Evolutionary conservation across 2,888 invertebrate genomes (phyloP).

Genomic region (Eristalis arbustorum): DNA sequence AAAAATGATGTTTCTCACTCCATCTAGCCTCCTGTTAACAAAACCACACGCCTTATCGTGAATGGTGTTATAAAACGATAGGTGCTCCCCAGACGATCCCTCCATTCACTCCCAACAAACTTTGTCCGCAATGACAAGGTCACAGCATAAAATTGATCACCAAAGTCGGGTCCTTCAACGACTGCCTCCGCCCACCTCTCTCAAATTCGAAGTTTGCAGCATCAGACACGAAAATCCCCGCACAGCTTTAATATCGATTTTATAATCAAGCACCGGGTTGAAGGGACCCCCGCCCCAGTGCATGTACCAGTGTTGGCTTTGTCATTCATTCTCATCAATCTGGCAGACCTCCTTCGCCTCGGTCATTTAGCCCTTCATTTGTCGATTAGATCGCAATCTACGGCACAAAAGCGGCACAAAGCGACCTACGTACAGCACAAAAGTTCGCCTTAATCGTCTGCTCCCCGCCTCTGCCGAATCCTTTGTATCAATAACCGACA

Average conservation of each 20-base stretch:
- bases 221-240: not conserved
- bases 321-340: not conserved
- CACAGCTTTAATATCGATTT: not conserved
- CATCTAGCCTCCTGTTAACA: too few species aligned
- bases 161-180: too few species aligned
- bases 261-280: not conserved
- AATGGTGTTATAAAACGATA: too few species aligned
- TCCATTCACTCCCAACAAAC: too few species aligned
- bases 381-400: slow-evolving; percentile 31
- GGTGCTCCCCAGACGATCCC: too few species aligned
- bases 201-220: not conserved
- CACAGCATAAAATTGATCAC: too few species aligned
- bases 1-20: too few species aligned
- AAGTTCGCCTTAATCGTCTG: slow-evolving; percentile 28
- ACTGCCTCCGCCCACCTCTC: not conserved
- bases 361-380: slow-evolving; percentile 23
- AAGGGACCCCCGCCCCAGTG: not conserved
- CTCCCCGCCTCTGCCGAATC: not conserved
- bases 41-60: too few species aligned
- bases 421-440: not conserved
- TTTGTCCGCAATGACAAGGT: too few species aligned
- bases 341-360: not conserved
- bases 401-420: slow-evolving; percentile 6
- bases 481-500: slow-evolving; percentile 37
- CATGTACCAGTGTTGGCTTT: not conserved